These are phyloP conservation scores for Philotrypesis tridentata DNA, from an alignment of 1,140 invertebrate genomes.

Conservation along the genomic window DNA sequence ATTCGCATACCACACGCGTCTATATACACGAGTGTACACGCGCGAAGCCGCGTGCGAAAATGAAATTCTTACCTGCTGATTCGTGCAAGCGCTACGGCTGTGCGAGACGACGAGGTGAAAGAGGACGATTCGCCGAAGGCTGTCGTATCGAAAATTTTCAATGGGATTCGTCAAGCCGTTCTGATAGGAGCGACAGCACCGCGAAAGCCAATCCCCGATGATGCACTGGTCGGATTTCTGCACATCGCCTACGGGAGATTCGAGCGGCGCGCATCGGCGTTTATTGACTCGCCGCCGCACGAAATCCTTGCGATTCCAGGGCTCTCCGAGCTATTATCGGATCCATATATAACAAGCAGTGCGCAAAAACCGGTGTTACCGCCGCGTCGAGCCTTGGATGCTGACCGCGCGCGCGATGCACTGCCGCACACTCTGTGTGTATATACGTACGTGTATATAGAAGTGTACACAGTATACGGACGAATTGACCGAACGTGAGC, in stretches of 20 bases:
- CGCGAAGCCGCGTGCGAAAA: not conserved
- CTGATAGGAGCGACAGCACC: no score
- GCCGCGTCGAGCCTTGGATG: not conserved
- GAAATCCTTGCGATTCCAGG: constrained; percentile 27
- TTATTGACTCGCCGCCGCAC: no score
- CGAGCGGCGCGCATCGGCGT: constrained; percentile 27
- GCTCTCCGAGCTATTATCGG: not conserved
- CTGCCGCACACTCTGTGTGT: no score
- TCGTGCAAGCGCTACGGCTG: not conserved
- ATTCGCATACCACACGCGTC: no score
- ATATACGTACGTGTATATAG: no score
- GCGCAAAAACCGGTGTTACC: not conserved
- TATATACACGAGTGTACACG: not conserved
- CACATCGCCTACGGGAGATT: constrained; percentile 8
- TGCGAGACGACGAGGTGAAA: not conserved
- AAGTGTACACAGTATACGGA: no score
- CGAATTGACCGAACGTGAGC: no score
- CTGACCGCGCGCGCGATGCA: no score
- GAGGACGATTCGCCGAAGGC: not conserved
- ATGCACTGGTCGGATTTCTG: not conserved
- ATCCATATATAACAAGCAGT: not conserved
- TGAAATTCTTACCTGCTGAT: not conserved
- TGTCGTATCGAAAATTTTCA: not conserved
- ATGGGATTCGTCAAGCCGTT: not conserved
- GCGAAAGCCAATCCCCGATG: not conserved